Evolutionary conservation across 2,113 vertebrate genomes (phyloP).

Genomic region (Sander lucioperca): DNA sequence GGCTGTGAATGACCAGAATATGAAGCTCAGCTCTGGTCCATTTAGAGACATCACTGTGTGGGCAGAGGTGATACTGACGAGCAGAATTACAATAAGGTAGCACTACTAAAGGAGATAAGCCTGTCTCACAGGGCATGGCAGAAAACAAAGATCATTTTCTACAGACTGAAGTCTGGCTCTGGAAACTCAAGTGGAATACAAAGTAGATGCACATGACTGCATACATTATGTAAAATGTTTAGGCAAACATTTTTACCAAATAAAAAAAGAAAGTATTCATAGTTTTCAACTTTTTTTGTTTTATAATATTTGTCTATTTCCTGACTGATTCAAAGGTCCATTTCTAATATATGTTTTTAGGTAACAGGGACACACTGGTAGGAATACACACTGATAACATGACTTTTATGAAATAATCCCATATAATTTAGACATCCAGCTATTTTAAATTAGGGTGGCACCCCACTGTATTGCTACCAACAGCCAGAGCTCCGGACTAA

Average conservation of each 20-base stretch:
- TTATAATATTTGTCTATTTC: background rate
- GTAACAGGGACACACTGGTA: background rate
- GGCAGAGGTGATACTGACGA: conserved; percentile 45
- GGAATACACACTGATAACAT: background rate
- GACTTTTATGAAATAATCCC: background rate
- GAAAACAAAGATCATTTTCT: background rate
- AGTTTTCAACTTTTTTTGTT: background rate
- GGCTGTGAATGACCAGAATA: conserved; percentile 66
- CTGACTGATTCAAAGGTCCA: background rate
- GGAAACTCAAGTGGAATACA: conserved; percentile 18
- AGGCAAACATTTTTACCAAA: background rate
- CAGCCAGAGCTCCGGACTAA: background rate
- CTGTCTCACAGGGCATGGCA: conserved; percentile 12
- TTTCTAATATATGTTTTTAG: background rate
- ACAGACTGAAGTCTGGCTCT: conserved; percentile 11
- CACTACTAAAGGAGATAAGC: conserved; percentile 30
- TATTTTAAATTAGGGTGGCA: conserved; percentile 11
- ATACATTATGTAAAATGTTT: conserved; percentile 25
- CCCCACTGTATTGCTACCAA: conserved; percentile 1
- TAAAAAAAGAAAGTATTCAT: background rate
- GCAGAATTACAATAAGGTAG: conserved; percentile 63
- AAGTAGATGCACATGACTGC: conserved; percentile 26
- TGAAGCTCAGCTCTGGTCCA: conserved; percentile 49
- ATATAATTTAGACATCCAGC: background rate
- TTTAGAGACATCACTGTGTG: conserved; percentile 31